Conservation (phyloP, 2,888 invertebrate species). For the Coenonympha arcania region DNA sequence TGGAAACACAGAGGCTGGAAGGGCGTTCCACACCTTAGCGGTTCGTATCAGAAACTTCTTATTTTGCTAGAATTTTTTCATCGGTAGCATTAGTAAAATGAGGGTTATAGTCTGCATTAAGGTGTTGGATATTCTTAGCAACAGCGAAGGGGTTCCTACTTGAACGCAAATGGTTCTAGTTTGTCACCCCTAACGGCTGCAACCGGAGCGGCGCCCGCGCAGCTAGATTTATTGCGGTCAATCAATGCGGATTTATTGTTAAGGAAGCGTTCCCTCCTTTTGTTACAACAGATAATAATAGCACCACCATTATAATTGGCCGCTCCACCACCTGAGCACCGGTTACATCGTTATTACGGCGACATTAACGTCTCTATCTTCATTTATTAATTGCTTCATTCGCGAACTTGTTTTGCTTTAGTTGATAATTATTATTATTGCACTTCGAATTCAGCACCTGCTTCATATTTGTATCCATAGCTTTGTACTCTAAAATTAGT, state of each 20-base stretch:
- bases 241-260: constrained; percentile 74
- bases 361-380: constrained; percentile 27
- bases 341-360: constrained; percentile 19
- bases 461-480: neutral
- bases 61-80: too few species aligned
- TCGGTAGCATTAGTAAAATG: too few species aligned
- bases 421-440: constrained; percentile 7
- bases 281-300: constrained; percentile 62
- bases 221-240: constrained; percentile 69
- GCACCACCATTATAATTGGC: constrained; percentile 60
- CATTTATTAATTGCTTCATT: constrained; percentile 26
- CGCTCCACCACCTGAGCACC: constrained; percentile 33
- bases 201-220: constrained; percentile 55
- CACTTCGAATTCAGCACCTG: neutral
- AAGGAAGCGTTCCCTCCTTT: constrained; percentile 56
- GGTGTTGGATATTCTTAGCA: too few species aligned
- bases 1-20: too few species aligned
- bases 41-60: too few species aligned
- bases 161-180: neutral
- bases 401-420: constrained; percentile 16
- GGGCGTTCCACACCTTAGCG: too few species aligned
- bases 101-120: too few species aligned
- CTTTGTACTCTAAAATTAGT: neutral
- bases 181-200: constrained; percentile 41
- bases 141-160: too few species aligned